Base-by-base conservation (phyloP, 2,888 invertebrate genomes). In the Oegoconia quadripuncta region DNA sequence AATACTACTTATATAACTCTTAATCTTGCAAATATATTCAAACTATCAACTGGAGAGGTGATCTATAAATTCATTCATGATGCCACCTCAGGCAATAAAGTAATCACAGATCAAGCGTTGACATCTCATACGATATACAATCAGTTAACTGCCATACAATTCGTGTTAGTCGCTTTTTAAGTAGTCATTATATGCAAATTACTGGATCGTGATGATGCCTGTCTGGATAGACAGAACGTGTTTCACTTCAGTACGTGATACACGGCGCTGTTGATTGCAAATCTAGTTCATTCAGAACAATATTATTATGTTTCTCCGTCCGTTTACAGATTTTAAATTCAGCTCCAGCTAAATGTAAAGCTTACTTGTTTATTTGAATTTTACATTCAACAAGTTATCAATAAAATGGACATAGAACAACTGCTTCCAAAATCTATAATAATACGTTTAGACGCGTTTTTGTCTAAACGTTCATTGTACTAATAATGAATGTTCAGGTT, bases 141-240 rank as follows among this genome's bases (percentile, higher is more conserved):
- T 64, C 58, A 59, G 65, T 59, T 67, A 64, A 67, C 66, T 59
- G 65, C 45, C 54, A 59, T 59, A 65, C 69, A 67, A 70, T 68
- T 68, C 67, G 73, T 63, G 64, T 67, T 69, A 69, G 69, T 66
- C 60, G 70, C 64, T 72, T 78, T 76, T 70, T 73, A 76, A 77
- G 74, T 70, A 78, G 78, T 74, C 72, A 79, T 78, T 78, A 77
- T 78, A 78, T 78, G 79, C 70, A 74, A 79, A 80, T 77, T 52
- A 67, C 66, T 50, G 62, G 57, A 64, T 69, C 72, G 71, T 74
- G 75, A 67, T 72, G 75, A 75, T 73, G 56, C 48, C 58, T 69
- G 64, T 51, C 57, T 59, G 64, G 74, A 75, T 75, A 74, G 56
- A 66, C 51, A 52, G 53, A 61, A 70, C 73, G 64, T 66, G 74